Evolutionary conservation across 2,113 vertebrate species (phyloP).

Genomic region (Rousettus leschenaultii): DNA sequence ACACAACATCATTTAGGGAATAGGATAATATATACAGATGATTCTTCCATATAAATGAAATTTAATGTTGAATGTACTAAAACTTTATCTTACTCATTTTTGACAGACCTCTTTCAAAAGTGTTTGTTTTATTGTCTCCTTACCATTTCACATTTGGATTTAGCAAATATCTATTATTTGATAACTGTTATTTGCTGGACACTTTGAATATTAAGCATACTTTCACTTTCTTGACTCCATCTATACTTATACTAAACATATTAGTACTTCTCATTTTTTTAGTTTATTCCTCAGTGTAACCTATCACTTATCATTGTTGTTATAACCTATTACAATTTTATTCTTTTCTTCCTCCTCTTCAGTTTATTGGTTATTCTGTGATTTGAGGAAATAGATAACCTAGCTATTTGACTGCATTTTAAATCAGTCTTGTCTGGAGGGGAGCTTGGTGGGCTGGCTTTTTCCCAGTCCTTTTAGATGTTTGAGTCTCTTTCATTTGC

Average conservation of each 20-base stretch:
- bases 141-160: background rate
- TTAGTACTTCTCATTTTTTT: background rate
- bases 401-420: background rate
- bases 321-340: background rate
- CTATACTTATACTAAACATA: background rate
- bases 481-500: background rate
- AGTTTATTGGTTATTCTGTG: background rate
- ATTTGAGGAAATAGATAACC: background rate
- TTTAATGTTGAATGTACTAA: background rate
- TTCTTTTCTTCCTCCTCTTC: background rate
- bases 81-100: background rate
- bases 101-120: background rate
- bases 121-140: background rate
- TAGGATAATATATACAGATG: background rate
- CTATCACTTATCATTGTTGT: background rate
- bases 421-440: background rate
- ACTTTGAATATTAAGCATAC: background rate
- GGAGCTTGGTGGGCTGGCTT: background rate
- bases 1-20: background rate
- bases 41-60: background rate
- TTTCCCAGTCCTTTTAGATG: background rate
- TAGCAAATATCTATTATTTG: background rate
- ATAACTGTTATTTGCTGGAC: background rate
- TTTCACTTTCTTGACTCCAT: background rate
- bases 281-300: background rate